A percentile compares a stretch with the other conserved stretches of the same genome.
These are phyloP conservation scores for Plebejus anna DNA, from an alignment of 2,888 invertebrate genomes.

Conservation along the genomic window DNA sequence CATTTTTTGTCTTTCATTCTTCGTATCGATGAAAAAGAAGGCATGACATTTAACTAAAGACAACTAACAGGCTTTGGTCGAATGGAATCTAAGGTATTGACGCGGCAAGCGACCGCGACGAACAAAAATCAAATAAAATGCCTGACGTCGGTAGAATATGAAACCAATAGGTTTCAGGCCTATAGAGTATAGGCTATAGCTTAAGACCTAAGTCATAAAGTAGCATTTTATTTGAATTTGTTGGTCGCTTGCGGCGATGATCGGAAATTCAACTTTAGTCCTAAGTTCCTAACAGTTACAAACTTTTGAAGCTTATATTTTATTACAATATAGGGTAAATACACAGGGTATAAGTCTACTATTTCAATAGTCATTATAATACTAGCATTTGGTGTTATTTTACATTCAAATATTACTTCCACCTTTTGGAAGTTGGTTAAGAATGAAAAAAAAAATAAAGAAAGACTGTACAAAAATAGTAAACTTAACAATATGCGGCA, in stretches of 20 bases:
- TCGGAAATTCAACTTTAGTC: neutral
- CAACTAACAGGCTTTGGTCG: neutral
- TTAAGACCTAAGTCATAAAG: too few relatives aligned
- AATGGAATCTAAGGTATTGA: neutral
- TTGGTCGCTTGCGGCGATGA: too few relatives aligned
- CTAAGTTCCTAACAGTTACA: constrained; percentile 29
- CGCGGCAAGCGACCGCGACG: too few relatives aligned
- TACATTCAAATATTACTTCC: neutral
- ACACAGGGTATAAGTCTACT: neutral
- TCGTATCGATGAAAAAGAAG: neutral
- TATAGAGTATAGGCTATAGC: too few relatives aligned
- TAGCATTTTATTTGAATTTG: too few relatives aligned
- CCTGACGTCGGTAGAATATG: too few relatives aligned
- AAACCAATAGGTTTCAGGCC: too few relatives aligned
- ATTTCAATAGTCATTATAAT: constrained; percentile 1
- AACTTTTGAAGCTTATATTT: constrained; percentile 27
- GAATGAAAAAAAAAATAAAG: neutral
- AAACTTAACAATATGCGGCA: neutral
- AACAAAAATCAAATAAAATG: too few relatives aligned
- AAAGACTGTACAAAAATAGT: neutral
- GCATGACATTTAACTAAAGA: neutral
- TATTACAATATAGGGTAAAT: neutral
- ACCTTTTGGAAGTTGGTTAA: neutral
- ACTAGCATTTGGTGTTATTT: neutral
- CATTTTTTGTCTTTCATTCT: constrained; percentile 31